These are phyloP conservation scores for Poliocrania exsul DNA, from an alignment of 2,797 vertebrate genomes.

Conservation along the genomic window DNA sequence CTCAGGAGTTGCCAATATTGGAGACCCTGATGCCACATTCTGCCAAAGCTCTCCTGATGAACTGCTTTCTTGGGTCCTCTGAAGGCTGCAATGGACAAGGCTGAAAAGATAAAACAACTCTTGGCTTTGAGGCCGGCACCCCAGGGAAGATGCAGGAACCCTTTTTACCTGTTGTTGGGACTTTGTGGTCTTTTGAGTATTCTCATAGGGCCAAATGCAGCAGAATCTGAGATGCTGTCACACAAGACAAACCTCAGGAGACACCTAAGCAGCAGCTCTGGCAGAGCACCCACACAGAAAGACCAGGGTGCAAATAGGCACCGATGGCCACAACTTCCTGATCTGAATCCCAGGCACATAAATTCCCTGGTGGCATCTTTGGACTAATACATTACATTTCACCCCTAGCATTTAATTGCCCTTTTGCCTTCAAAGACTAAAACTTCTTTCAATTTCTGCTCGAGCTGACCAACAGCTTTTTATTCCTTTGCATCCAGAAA, in stretches of 20 bases:
- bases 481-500: neutral
- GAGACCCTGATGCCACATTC: neutral
- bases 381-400: neutral
- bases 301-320: accelerated
- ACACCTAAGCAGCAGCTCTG: neutral
- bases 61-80: neutral
- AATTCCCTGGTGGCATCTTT: neutral
- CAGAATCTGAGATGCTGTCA: neutral
- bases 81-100: neutral
- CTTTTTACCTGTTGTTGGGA: neutral
- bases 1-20: neutral
- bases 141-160: neutral
- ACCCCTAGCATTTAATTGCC: neutral
- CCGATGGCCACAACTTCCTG: neutral
- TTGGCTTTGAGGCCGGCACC: neutral
- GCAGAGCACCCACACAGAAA: neutral
- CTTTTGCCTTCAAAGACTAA: neutral
- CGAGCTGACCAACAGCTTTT: neutral
- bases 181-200: neutral
- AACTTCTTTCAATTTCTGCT: neutral
- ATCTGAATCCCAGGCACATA: neutral
- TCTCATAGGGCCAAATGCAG: neutral
- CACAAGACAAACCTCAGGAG: neutral
- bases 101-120: neutral
- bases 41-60: neutral